These are phyloP conservation scores for Pediacus dermestoides DNA, from an alignment of 2,888 invertebrate genomes.

Conservation along the genomic window DNA sequence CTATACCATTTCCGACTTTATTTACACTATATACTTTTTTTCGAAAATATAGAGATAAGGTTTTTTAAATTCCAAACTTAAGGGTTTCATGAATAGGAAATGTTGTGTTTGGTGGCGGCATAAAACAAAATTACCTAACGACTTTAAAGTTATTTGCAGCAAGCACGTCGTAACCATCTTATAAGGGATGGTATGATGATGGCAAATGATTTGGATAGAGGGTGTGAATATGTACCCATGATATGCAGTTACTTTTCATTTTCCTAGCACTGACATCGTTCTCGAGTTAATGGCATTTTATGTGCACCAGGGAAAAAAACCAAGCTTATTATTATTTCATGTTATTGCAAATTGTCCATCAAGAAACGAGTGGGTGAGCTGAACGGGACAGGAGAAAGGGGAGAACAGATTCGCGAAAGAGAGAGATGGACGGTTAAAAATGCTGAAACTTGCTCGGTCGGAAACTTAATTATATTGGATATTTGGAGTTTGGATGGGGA, in stretches of 20 bases:
- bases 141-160: slow-evolving; percentile 32
- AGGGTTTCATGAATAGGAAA: slow-evolving; percentile 32
- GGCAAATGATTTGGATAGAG: slow-evolving; percentile 27
- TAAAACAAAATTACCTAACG: slow-evolving; percentile 38
- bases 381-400: slow-evolving; percentile 2
- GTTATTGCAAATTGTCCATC: slow-evolving; percentile 46
- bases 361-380: slow-evolving; percentile 26
- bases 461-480: slow-evolving; percentile 49
- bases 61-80: no score
- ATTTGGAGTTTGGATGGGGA: slow-evolving; percentile 42
- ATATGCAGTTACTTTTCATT: slow-evolving; percentile 38
- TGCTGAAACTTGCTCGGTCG: slow-evolving; percentile 43
- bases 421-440: slow-evolving; percentile 32
- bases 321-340: slow-evolving; percentile 44
- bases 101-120: slow-evolving; percentile 23
- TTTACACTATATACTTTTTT: no score
- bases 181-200: slow-evolving; percentile 20
- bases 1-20: slow-evolving; percentile 10
- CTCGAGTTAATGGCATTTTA: slow-evolving; percentile 30
- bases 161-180: slow-evolving; percentile 29
- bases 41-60: no score
- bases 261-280: slow-evolving; percentile 21
- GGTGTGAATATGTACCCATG: slow-evolving; percentile 25
- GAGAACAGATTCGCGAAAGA: not conserved
- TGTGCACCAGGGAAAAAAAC: slow-evolving; percentile 23